phyloP scores from a whole-genome alignment of 2,797 vertebrate genomes.

The Malacoraja senta region DNA sequence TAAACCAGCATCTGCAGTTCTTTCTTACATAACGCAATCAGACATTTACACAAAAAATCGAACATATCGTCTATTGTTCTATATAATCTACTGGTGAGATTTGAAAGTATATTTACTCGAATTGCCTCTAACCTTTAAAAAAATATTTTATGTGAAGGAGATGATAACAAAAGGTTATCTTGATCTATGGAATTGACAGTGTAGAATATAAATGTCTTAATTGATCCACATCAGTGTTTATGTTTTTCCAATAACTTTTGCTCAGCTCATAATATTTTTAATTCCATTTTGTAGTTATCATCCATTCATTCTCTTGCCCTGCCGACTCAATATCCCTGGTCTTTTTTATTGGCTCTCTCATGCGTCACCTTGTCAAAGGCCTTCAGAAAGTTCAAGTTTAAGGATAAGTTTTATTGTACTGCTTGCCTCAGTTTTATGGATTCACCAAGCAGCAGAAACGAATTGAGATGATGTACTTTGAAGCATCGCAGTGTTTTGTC shows the following conservation, averaged over 20 bases:
- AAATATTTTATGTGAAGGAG: neutral
- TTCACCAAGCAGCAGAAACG: neutral
- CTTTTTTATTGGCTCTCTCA: neutral
- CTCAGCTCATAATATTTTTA: neutral
- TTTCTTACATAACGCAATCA: too few species aligned
- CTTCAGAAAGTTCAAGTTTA: conserved; percentile 2
- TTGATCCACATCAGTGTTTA: neutral
- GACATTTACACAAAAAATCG: too few species aligned
- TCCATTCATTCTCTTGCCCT: neutral
- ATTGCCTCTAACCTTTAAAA: neutral
- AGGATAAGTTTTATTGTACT: neutral
- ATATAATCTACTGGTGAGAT: neutral
- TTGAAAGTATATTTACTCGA: neutral
- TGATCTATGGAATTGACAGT: neutral
- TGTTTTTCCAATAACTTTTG: neutral
- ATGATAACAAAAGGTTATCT: neutral
- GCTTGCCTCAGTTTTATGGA: neutral
- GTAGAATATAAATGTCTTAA: neutral
- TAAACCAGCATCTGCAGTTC: too few species aligned
- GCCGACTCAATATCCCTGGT: neutral
- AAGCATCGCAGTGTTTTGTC: neutral
- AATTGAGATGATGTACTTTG: neutral
- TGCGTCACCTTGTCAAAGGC: neutral
- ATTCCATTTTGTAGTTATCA: neutral
- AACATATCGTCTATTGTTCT: neutral